Evolutionary conservation across 1,140 invertebrate species (phyloP).

Genomic region (Aporrectodea caliginosa): DNA sequence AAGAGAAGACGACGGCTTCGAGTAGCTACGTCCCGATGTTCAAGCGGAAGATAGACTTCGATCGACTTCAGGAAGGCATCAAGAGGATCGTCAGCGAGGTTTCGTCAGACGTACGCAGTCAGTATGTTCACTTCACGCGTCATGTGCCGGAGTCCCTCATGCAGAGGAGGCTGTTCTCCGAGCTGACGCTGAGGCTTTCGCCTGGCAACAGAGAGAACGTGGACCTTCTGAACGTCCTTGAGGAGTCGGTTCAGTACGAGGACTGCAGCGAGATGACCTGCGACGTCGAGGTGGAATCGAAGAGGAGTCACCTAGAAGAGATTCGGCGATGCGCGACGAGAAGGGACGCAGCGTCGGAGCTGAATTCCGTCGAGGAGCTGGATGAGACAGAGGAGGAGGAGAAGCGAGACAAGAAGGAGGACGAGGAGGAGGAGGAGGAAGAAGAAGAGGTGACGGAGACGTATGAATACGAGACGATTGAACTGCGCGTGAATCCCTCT

Average conservation of each 20-base stretch:
- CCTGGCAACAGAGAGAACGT: slow-evolving; percentile 12
- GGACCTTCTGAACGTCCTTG: slow-evolving; percentile 13
- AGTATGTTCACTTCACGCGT: slow-evolving; percentile 4
- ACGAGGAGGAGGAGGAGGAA: slow-evolving; percentile 8
- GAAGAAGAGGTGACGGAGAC: neutral
- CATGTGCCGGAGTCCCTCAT: slow-evolving; percentile 6
- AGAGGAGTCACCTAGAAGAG: neutral
- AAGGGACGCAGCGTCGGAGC: neutral
- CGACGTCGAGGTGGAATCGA: neutral
- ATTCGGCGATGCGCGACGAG: neutral
- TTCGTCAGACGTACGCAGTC: slow-evolving; percentile 11
- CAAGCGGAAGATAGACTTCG: slow-evolving; percentile 20
- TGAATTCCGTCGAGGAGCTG: neutral
- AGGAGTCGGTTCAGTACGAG: slow-evolving; percentile 9
- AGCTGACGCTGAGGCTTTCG: neutral
- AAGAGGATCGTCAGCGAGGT: slow-evolving; percentile 16
- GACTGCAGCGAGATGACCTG: slow-evolving; percentile 1
- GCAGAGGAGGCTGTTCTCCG: slow-evolving; percentile 6
- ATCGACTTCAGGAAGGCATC: slow-evolving; percentile 21
- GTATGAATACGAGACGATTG: too few species aligned
- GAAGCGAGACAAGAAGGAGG: neutral
- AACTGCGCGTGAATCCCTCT: too few species aligned
- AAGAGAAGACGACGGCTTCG: neutral
- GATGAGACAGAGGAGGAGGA: neutral
- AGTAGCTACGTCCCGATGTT: neutral